Percentiles rank a stretch among this genome's conserved stretches.
Evolutionary conservation across 2,797 vertebrate species (phyloP).

Genomic region (Coracias cyanogaster): DNA sequence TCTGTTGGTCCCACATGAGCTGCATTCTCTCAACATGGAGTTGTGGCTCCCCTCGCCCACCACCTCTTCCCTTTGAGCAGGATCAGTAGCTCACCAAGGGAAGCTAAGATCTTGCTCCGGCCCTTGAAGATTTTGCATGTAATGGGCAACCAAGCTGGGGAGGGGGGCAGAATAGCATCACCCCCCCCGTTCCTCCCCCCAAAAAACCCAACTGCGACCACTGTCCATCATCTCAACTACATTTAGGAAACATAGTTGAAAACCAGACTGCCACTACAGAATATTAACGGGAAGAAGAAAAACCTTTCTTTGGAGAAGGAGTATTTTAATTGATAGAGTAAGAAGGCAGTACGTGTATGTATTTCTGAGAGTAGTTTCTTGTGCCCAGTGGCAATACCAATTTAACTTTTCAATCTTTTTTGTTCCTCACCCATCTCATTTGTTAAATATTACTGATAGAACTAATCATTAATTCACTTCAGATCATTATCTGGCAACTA

Average conservation of each 20-base stretch:
- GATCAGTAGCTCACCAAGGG: neutral
- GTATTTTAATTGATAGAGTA: neutral
- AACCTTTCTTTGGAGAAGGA: neutral
- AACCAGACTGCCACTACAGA: neutral
- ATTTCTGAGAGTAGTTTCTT: neutral
- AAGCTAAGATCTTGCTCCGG: neutral
- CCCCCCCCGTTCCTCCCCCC: accelerated
- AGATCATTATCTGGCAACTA: neutral
- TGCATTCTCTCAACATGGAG: neutral
- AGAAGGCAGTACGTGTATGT: too few species aligned
- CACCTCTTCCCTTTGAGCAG: neutral
- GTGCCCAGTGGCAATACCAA: neutral
- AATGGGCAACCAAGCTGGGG: neutral
- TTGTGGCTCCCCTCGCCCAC: neutral
- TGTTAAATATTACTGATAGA: neutral
- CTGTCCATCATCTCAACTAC: neutral
- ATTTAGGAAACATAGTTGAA: neutral
- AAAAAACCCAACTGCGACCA: neutral
- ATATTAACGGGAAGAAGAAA: neutral
- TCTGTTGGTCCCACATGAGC: neutral
- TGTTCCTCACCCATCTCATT: neutral
- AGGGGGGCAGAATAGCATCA: too few species aligned
- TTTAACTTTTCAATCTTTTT: neutral
- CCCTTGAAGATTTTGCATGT: neutral
- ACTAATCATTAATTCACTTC: neutral